Percentiles rank a stretch among this genome's conserved stretches.
phyloP scores from a whole-genome alignment of 2,888 invertebrate genomes.

The Agrotis clavis region DNA sequence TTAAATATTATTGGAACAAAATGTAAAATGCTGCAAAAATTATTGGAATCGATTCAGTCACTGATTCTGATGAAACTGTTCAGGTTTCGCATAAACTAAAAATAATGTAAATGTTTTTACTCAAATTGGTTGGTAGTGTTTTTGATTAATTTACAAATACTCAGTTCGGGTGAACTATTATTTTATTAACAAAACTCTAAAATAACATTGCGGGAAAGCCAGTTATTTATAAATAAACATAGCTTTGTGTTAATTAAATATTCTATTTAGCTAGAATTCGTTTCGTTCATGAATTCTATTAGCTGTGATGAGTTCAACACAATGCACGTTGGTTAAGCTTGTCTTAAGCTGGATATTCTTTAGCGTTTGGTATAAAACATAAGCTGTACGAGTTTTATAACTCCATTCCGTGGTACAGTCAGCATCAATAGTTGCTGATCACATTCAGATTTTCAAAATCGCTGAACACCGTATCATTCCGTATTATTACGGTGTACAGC shows the following conservation, averaged over 20 bases:
- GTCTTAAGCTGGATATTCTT: constrained; percentile 79
- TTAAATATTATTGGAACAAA: too few species aligned
- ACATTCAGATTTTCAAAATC: too few species aligned
- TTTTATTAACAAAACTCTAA: background rate
- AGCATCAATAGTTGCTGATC: too few species aligned
- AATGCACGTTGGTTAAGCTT: constrained; percentile 78
- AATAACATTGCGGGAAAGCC: background rate
- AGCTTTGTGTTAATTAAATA: constrained; percentile 46
- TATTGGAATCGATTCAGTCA: too few species aligned
- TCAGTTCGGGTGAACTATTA: background rate
- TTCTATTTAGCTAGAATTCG: constrained; percentile 55
- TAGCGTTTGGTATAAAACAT: constrained; percentile 66
- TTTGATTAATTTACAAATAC: background rate
- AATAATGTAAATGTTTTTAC: too few species aligned
- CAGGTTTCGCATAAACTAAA: too few species aligned
- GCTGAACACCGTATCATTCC: too few species aligned
- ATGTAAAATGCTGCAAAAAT: too few species aligned
- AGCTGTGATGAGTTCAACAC: constrained; percentile 77
- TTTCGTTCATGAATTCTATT: constrained; percentile 76
- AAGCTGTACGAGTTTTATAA: background rate
- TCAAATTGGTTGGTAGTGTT: background rate
- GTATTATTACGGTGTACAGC: too few species aligned
- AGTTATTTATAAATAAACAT: constrained; percentile 32
- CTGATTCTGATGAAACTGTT: too few species aligned
- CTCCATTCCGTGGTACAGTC: too few species aligned